Percentiles rank a stretch among this genome's conserved stretches.
phyloP scores from a whole-genome alignment of 2,797 vertebrate species.

The Pangasius djambal region DNA sequence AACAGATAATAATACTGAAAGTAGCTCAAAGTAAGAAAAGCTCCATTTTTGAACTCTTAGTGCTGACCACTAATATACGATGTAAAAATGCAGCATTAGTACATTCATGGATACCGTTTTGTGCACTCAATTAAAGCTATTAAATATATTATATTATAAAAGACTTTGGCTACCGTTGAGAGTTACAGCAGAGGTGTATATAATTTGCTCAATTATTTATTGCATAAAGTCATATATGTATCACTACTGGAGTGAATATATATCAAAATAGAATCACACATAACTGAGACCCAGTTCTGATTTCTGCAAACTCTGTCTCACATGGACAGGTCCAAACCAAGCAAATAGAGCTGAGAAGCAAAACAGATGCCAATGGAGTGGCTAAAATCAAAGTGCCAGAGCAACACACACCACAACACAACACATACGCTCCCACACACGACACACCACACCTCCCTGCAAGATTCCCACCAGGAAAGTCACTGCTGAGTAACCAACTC shows the following conservation, averaged over 20 bases:
- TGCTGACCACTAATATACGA: not conserved
- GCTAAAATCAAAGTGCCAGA: not conserved
- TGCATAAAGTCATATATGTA: not conserved
- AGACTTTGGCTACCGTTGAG: too few species aligned
- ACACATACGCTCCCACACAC: not conserved
- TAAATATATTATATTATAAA: not conserved
- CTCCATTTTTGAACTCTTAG: too few species aligned
- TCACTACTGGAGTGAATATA: not conserved
- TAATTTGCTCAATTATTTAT: not conserved
- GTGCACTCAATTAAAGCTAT: not conserved
- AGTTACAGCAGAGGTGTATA: not conserved
- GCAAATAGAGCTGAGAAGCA: not conserved
- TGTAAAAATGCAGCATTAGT: not conserved
- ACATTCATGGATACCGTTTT: not conserved
- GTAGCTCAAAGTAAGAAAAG: not conserved
- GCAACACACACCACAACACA: slow-evolving; percentile 7
- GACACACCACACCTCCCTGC: not conserved
- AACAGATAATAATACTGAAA: not conserved
- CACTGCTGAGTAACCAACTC: slow-evolving; percentile 12
- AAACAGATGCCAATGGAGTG: not conserved
- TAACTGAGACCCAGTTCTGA: not conserved
- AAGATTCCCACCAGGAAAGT: not conserved
- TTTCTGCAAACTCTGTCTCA: not conserved
- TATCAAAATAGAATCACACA: not conserved
- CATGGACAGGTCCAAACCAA: not conserved